Conservation (phyloP, 2,113 vertebrate genomes). For the Aldabrachelys gigantea region DNA sequence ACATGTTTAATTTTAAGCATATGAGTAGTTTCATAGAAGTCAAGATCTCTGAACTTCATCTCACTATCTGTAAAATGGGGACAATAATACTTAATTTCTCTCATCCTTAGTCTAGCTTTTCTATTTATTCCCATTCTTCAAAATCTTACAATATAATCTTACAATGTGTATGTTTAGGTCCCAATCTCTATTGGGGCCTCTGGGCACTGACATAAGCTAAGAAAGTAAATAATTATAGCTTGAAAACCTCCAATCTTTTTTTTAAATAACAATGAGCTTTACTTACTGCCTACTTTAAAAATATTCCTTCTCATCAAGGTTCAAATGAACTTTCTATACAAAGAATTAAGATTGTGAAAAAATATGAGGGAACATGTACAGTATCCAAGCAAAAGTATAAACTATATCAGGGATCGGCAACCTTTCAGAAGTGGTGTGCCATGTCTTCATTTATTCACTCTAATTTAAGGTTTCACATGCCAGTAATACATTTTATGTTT, state of each 20-base stretch:
- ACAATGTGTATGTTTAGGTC: neutral
- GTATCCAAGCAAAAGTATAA: slow-evolving; percentile 41
- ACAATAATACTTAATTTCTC: neutral
- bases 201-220: neutral
- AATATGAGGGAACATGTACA: slow-evolving; percentile 23
- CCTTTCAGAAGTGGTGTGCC: too few species aligned
- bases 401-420: neutral
- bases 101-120: neutral
- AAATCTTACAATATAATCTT: too few species aligned
- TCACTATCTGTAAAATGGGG: neutral
- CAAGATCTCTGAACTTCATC: neutral
- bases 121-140: too few species aligned
- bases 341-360: slow-evolving; percentile 27
- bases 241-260: slow-evolving; percentile 7
- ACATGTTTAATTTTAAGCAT: neutral
- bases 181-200: neutral
- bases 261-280: neutral
- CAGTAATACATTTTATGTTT: too few species aligned
- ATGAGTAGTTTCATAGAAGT: neutral
- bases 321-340: slow-evolving; percentile 31
- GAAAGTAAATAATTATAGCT: neutral
- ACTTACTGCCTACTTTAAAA: slow-evolving; percentile 4
- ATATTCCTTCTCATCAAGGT: slow-evolving; percentile 1
- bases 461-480: too few species aligned
- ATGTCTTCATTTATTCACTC: too few species aligned